Conservation (phyloP, 35 echinoderm and acorn worm genomes). For the Apostichopus parvimensis region DNA sequence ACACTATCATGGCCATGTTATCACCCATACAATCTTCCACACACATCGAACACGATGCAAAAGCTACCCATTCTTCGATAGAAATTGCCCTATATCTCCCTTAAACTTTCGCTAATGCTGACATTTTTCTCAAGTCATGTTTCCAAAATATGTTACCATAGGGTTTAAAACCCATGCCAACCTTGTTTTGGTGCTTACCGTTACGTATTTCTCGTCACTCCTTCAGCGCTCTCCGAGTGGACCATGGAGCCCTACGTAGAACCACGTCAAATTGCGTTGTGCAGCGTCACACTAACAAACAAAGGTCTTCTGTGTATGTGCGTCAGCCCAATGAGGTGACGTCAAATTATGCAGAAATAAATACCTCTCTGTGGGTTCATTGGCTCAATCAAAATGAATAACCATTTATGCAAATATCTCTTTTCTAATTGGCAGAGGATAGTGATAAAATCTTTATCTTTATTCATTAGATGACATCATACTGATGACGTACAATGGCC, state of each 20-base stretch:
- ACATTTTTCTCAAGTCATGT: slow-evolving; percentile 24
- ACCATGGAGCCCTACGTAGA: slow-evolving; percentile 54
- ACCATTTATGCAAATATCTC: background rate
- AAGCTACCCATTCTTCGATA: slow-evolving; percentile 31
- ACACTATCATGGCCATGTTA: slow-evolving; percentile 31
- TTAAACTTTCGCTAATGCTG: background rate
- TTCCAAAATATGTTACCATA: slow-evolving; percentile 13
- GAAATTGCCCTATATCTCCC: slow-evolving; percentile 16
- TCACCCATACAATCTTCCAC: slow-evolving; percentile 37
- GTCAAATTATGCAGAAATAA: slow-evolving; percentile 45
- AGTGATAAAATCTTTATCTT: background rate
- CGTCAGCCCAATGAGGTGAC: background rate
- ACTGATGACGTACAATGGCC: background rate
- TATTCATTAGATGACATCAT: background rate
- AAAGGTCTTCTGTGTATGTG: slow-evolving; percentile 25
- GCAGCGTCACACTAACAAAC: slow-evolving; percentile 57
- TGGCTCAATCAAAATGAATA: slow-evolving; percentile 15
- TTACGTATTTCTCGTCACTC: slow-evolving; percentile 60
- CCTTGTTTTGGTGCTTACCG: slow-evolving; percentile 59
- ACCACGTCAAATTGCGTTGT: slow-evolving; percentile 62
- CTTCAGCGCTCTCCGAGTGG: slow-evolving; percentile 56
- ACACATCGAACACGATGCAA: slow-evolving; percentile 36
- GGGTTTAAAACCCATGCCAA: slow-evolving; percentile 53
- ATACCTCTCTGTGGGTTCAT: background rate
- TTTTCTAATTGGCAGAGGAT: background rate